Evolutionary conservation across 2,888 invertebrate species (phyloP).

Genomic region (Chesias legatella): DNA sequence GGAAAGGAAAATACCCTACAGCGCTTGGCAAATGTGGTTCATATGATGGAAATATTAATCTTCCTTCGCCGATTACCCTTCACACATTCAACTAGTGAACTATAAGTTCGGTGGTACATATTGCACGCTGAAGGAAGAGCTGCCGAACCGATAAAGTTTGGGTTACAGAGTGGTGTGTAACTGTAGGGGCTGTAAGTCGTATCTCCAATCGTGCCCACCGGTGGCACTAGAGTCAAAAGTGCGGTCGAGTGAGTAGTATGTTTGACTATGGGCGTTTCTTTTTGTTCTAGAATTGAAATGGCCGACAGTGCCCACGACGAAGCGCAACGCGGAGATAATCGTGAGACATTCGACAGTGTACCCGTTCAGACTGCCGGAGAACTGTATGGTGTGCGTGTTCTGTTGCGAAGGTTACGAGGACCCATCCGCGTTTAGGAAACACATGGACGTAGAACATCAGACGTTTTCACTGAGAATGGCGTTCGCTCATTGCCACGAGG

Average conservation of each 20-base stretch:
- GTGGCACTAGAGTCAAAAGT: conserved; percentile 1
- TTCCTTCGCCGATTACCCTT: too few species aligned
- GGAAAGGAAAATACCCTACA: too few species aligned
- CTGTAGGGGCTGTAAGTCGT: too few species aligned
- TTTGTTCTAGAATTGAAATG: conserved; percentile 71
- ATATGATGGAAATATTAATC: too few species aligned
- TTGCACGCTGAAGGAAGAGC: too few species aligned
- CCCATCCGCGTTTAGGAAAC: conserved; percentile 51
- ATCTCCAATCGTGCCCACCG: too few species aligned
- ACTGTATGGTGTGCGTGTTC: conserved; percentile 67
- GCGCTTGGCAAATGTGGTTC: too few species aligned
- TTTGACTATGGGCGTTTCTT: conserved; percentile 66
- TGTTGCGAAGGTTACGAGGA: conserved; percentile 62
- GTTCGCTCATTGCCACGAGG: conserved; percentile 58
- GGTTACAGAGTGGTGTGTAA: too few species aligned
- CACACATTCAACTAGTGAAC: too few species aligned
- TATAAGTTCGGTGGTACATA: too few species aligned
- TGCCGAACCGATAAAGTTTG: too few species aligned
- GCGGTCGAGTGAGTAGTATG: conserved; percentile 14
- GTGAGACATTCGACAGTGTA: conserved; percentile 69
- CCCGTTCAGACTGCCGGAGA: conserved; percentile 69
- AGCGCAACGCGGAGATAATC: conserved; percentile 68
- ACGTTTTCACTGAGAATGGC: conserved; percentile 55
- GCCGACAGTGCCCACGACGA: conserved; percentile 55
- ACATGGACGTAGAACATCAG: conserved; percentile 61